Evolutionary conservation across 2,888 invertebrate species (phyloP), one percentile per base, ranked within the genome.

Genomic region (Mamestra brassicae): DNA sequence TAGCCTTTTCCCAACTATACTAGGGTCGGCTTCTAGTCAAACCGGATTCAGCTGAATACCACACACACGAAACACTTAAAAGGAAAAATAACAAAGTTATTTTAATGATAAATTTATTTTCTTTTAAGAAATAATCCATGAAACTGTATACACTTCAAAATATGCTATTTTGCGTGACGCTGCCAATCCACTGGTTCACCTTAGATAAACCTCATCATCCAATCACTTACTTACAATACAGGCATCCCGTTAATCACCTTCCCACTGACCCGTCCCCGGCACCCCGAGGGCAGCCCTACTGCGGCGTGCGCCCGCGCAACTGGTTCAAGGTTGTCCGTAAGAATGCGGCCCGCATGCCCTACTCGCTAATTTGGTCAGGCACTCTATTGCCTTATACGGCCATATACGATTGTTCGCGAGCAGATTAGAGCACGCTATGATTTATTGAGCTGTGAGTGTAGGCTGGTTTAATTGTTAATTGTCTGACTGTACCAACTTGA

Each of bases 241-340:
- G 13, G n/a, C 8, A 55, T 11, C 42, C 7, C 11, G 73, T 74
- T 17, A 47, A 73, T 47, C 74, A 80, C 17, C 4, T 11, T 10
- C 34, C 47, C 52, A 47, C 66, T 76, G 58, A 54, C 66, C 45
- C 61, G 10, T n/a, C 11, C 57, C 71, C 67, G 42, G 42, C 13
- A 26, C 52, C 75, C 66, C 8, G 4, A 26, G 63, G 81, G 45
- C 87, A 90, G 72, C 90, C 91, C 88, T 86, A 76, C 45, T 26
- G 8, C 64, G 69, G 80, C 83, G 36, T 85, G 78, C 85, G 90
- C 89, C 81, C 89, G 83, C 83, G 73, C 88, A 92, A 90, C 86
- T 92, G 90, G 92, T 89, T 90, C 93, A 92, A 92, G 92, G 92
- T 87, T 88, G 85, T 76, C 57, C 60, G 60, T 73, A 83, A 84